A percentile compares a stretch with the other conserved stretches of the same genome.
Conservation (phyloP, 2,797 vertebrate species). For the Perodicticus potto region DNA sequence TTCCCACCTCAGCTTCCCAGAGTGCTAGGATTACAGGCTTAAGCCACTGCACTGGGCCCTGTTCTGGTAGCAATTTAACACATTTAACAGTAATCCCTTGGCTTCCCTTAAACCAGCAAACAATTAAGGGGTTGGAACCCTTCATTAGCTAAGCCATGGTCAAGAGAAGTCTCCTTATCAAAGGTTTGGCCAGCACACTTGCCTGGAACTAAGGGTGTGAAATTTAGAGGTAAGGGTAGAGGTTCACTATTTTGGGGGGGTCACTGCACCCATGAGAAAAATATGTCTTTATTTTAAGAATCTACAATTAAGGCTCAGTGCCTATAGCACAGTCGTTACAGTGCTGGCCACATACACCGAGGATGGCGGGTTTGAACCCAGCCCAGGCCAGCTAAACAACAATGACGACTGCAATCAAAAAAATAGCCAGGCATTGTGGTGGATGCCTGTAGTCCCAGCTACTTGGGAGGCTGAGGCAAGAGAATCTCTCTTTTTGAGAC, state of each 20-base stretch:
- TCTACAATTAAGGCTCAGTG: background rate
- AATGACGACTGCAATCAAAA: too few species aligned
- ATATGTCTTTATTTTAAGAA: constrained; percentile 29
- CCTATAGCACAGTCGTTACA: too few species aligned
- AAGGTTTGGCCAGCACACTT: background rate
- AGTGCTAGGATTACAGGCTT: too few species aligned
- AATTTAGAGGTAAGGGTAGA: background rate
- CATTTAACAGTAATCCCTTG: background rate
- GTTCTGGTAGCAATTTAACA: background rate
- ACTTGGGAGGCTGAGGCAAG: too few species aligned
- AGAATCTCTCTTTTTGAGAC: too few species aligned
- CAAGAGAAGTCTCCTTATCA: background rate
- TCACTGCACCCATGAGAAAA: background rate
- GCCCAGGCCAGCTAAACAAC: too few species aligned
- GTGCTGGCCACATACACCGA: too few species aligned
- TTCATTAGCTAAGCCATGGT: background rate
- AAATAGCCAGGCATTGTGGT: too few species aligned
- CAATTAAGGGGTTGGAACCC: background rate
- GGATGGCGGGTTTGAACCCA: too few species aligned
- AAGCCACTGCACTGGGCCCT: too few species aligned
- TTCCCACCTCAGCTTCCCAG: too few species aligned
- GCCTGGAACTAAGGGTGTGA: background rate
- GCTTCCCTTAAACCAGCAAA: background rate
- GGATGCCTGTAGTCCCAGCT: too few species aligned
- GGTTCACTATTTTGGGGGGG: background rate